Evolutionary conservation across 2,113 vertebrate genomes (phyloP), one percentile per base, ranked within the genome.

Genomic region (Vidua chalybeata): DNA sequence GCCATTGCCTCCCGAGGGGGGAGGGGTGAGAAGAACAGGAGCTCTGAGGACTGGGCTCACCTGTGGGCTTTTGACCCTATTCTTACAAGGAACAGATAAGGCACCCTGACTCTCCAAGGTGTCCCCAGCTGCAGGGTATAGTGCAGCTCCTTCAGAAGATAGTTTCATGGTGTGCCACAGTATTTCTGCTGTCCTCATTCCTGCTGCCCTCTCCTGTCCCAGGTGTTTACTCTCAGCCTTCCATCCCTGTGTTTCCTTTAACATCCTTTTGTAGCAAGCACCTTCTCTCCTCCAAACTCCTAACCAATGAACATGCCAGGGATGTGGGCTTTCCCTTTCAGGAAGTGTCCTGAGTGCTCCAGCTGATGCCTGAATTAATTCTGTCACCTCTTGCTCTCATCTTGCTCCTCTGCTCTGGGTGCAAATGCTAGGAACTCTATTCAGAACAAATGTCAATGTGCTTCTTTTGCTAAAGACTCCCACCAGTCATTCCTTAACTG

Each of bases 31-130:
- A 19, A 48, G 39, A 59, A 81, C 41, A 86, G 31, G 24, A 81
- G 26, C 2, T 1, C 5, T 12, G 30, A 87, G 39, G 77, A 24
- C 48, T 39, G 43, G 4, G 30, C 15, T 37, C 0, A 0, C 21
- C 61, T 1, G 3, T 8, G 13, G 43, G 21, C 73, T 78, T 56
- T 51, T 56, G 61, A 67, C 16, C 14, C 23, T 6, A 6, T 35
- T 15, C 52, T 82, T n/a, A 24, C 0, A 2, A 31, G 33, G 43
- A 11, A 26, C 18, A 46, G 14, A 48, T 2, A 17, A 48, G 68
- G 41, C 26, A 58, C 26, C 24, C 17, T 48, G 71, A 55, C 2
- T 4, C 17, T 14, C 2, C 17, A 13, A 4, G 12, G 30, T 0
- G 0, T 64, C 27, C 15, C 24, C 28, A 48, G 64, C 28, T 33